phyloP scores from a whole-genome alignment of 2,797 vertebrate species.

The Linurgus olivaceus region DNA sequence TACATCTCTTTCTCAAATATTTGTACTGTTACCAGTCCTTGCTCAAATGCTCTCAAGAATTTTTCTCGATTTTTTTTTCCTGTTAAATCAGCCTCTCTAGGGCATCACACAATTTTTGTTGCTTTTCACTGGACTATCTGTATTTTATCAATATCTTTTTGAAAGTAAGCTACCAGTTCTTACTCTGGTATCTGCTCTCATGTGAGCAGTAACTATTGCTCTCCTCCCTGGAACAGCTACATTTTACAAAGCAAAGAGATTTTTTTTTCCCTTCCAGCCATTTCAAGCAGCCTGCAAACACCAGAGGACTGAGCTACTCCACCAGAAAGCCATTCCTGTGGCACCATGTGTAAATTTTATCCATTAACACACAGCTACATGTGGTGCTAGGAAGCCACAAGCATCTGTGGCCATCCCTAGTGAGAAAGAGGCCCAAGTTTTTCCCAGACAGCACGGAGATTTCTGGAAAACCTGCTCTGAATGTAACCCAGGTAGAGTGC shows the following conservation, averaged over 20 bases:
- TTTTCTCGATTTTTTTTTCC: not conserved
- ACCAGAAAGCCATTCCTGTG: not conserved
- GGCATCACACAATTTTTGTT: not conserved
- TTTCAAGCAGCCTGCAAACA: not conserved
- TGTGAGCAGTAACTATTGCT: not conserved
- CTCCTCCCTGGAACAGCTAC: not conserved
- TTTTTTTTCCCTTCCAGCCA: not conserved
- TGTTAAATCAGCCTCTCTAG: not conserved
- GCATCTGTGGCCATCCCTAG: not conserved
- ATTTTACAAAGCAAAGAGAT: not conserved
- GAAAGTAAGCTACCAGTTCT: not conserved
- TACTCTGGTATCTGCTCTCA: not conserved
- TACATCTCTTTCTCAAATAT: not conserved
- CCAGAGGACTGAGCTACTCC: not conserved
- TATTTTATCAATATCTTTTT: not conserved
- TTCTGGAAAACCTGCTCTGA: not conserved
- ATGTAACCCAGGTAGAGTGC: rapidly evolving
- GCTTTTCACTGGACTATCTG: not conserved
- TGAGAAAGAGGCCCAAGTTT: not conserved
- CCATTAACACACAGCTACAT: not conserved
- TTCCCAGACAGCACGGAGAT: not conserved
- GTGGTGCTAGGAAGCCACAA: not conserved
- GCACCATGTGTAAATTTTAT: not conserved
- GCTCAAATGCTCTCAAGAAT: not conserved
- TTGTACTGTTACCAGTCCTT: not conserved